These are phyloP conservation scores for Norana najaformis DNA, from an alignment of 2,888 invertebrate genomes.

Conservation along the genomic window DNA sequence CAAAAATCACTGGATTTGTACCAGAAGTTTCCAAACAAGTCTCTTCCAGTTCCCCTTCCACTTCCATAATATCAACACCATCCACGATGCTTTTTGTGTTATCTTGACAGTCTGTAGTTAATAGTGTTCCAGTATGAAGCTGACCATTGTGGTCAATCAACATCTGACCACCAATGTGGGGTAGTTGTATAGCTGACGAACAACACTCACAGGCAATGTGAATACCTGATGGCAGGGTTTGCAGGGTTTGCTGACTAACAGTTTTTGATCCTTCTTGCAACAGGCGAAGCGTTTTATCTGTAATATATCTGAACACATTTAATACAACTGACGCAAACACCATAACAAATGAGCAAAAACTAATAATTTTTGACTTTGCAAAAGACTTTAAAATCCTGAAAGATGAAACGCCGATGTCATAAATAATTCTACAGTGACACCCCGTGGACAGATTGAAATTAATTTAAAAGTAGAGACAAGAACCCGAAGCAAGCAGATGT, in stretches of 20 bases:
- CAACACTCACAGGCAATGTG: slow-evolving; percentile 5
- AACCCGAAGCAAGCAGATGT: no score
- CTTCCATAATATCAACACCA: neutral
- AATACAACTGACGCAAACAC: neutral
- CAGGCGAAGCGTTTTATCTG: slow-evolving; percentile 22
- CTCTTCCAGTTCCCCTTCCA: neutral
- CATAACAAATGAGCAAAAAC: neutral
- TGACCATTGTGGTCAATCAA: slow-evolving; percentile 16
- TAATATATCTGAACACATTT: neutral
- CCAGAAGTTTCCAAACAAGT: neutral
- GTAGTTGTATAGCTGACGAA: neutral
- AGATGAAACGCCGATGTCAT: neutral
- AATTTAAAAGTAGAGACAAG: neutral
- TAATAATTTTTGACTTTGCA: neutral
- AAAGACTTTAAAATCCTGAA: neutral
- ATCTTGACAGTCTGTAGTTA: neutral
- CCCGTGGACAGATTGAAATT: no score
- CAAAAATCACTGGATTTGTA: neutral
- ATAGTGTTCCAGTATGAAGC: neutral
- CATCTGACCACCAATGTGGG: neutral
- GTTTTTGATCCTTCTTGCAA: slow-evolving; percentile 18
- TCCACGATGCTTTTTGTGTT: neutral
- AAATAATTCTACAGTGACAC: no score
- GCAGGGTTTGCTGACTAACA: neutral
- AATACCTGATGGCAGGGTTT: neutral